Evolutionary conservation across 2,797 vertebrate genomes (phyloP), one percentile per base, ranked within the genome.

Genomic region (Knipowitschia caucasica): DNA sequence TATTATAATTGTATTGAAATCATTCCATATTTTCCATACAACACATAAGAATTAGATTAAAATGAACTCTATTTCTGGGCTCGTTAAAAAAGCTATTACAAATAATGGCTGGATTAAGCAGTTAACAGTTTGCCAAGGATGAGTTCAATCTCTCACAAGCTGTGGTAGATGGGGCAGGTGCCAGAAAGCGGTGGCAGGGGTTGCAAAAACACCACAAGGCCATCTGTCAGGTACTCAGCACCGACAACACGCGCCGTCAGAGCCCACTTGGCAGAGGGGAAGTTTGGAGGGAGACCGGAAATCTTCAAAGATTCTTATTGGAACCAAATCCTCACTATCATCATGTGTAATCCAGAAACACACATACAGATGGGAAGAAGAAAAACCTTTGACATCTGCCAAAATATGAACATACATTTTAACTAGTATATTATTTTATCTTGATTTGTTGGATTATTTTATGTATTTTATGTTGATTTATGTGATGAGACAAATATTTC

Each of bases 191-290:
- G 62, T 75, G 61, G 59, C 69, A 69, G 64, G 66, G 69, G 62
- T 68, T 73, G 70, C 56, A 67, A 71, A 46, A 71, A 68, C 43
- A 67, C 57, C 53, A 27, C 50, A 50, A 66, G 68, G 75, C 77
- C 79, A 85, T 85, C 83, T 85, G 83, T 75, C 77, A 77, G 71
- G 64, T 73, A 63, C 56, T 71, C 60, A 59, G 25, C 64, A 64
- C 64, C 67, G 73, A 83, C 73, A 78, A 56, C 73, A 73, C 73
- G 62, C 65, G 75, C 56, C 50, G 65, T 71, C 74, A 71, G 62
- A 56, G 66, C 33, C 29, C 61, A 30, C 61, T 66, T 74, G 64
- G 67, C 72, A 69, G 49, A 31, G 56, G 50, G 53, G 5, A 26
- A 49, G 51, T 56, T 50, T 17, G 27, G 42, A 21, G 38, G 36